These are phyloP conservation scores for Falco rusticolus DNA, from an alignment of 2,797 vertebrate species.

Conservation along the genomic window DNA sequence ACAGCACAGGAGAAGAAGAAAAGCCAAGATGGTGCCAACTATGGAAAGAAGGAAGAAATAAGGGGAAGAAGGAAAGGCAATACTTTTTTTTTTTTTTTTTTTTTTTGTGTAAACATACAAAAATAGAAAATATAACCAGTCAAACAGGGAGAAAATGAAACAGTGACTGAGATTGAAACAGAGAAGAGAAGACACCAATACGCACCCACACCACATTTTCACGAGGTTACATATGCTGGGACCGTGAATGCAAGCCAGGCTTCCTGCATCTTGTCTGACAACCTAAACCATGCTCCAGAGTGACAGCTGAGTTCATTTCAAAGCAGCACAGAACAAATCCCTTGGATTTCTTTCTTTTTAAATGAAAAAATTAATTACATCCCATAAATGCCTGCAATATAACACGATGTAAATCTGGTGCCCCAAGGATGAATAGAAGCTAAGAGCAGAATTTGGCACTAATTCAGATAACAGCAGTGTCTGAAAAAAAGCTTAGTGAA, in stretches of 20 bases:
- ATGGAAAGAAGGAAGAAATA: not conserved
- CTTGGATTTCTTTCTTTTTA: not conserved
- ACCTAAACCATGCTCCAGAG: not conserved
- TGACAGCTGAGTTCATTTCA: not conserved
- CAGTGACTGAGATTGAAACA: not conserved
- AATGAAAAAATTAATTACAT: not conserved
- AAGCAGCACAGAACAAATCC: not conserved
- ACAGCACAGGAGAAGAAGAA: not conserved
- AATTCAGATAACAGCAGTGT: not conserved
- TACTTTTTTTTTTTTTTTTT: not conserved
- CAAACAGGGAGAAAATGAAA: not conserved
- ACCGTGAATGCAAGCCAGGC: not conserved
- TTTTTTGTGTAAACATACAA: not conserved
- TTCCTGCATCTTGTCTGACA: not conserved
- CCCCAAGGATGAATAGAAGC: not conserved
- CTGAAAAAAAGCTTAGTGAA: not conserved
- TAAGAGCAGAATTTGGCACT: not conserved
- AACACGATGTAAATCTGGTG: not conserved
- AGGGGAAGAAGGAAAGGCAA: not conserved
- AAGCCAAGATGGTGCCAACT: not conserved
- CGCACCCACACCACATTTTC: not conserved
- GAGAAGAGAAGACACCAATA: not conserved
- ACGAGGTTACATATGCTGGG: not conserved
- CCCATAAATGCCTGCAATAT: not conserved
- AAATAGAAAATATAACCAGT: not conserved